Evolutionary conservation across 2,113 vertebrate genomes (phyloP).

Genomic region (Cephalopholis sonnerati): DNA sequence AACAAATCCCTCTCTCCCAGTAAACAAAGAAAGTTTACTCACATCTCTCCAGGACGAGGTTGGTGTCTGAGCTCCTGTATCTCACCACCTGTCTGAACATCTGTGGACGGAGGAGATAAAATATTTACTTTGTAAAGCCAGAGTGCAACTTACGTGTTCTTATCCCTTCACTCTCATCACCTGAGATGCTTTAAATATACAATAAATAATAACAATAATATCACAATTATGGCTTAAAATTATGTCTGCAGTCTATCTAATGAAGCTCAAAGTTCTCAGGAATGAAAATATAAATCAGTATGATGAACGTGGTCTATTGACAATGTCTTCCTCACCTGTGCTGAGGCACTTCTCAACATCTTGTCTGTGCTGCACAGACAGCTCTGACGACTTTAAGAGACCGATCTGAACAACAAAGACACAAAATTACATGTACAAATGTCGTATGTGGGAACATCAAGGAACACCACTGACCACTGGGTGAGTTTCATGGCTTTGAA

Average conservation of each 20-base stretch:
- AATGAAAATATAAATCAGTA: background rate
- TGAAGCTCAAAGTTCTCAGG: background rate
- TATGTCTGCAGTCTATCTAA: background rate
- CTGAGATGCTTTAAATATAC: background rate
- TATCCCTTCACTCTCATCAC: background rate
- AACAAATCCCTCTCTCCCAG: no score
- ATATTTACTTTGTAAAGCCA: background rate
- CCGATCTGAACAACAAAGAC: background rate
- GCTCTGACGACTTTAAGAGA: background rate
- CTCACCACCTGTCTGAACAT: constrained; percentile 89
- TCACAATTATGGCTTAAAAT: background rate
- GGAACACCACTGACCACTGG: no score
- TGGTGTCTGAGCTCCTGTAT: constrained; percentile 81
- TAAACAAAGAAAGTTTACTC: constrained; percentile 73
- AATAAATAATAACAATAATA: background rate
- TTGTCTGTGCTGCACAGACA: constrained; percentile 16
- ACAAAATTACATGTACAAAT: background rate
- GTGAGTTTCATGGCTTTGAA: no score
- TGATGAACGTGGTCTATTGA: rapidly evolving
- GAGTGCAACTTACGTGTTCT: background rate
- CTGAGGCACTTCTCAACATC: constrained; percentile 81
- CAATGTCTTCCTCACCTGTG: constrained; percentile 71
- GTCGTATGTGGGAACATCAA: no score
- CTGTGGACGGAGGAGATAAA: constrained; percentile 69
- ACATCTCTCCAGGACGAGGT: constrained; percentile 92